Evolutionary conservation across 2,113 vertebrate genomes (phyloP), one percentile per base, ranked within the genome.

Genomic region (Anas platyrhynchos): DNA sequence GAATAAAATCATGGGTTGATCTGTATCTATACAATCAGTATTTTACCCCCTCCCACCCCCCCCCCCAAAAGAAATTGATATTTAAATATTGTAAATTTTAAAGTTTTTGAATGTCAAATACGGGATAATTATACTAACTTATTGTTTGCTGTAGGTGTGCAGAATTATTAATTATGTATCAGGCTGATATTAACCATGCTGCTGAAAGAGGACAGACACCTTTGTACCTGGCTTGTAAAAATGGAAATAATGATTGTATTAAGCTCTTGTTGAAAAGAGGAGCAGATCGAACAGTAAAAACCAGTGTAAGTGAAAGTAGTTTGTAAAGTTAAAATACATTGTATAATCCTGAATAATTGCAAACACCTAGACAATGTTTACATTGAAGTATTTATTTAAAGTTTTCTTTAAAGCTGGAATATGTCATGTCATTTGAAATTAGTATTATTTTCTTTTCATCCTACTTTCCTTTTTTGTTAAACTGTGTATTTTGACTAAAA

Each of bases 211-310:
- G 98, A 86, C 98, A 98, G 96, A 99, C 98, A 71, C 97, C 99
- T 91, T 98, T 99, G 62, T 98, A 98, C 96, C 96, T 99, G 97
- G 98, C 99, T 96, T 98, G 99, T 96, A 98, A 98, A 97, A 98
- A 98, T 11, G 99, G 99, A 97, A 97, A 96, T 82, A 95, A 97
- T 25, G 97, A 98, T 96, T 99, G 98, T 93, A 97, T 98, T 88
- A 98, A 97, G 90, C 92, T 98, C 27, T 97, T 99, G 96, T 96
- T 99, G 97, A 97, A 98, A 89, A 94, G 97, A 91, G 98, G 98
- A 96, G 98, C 98, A 6, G 98, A 99, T 77, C 97, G 98, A 97
- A 98, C 97, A 25, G 56, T 96, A 89, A 95, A 97, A 96, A 98
- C 98, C 80, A 93, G 89, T 36, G 99, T 99, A 95, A 98, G 99